These are phyloP conservation scores for Spialia ferax DNA, from an alignment of 2,888 invertebrate genomes.

Conservation along the genomic window DNA sequence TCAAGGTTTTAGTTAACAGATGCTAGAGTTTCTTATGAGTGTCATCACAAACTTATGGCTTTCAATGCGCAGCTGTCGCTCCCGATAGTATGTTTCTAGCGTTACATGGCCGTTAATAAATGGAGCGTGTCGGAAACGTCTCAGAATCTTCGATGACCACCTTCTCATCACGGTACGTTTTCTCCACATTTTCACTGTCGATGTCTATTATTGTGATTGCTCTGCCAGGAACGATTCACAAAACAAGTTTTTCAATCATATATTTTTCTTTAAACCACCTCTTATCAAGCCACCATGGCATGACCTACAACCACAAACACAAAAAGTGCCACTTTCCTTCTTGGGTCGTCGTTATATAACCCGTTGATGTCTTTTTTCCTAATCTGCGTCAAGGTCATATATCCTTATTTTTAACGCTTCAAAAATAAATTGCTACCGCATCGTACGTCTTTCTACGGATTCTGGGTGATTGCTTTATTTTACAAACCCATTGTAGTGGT, in stretches of 20 bases:
- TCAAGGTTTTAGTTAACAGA: too few species aligned
- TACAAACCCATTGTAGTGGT: not conserved
- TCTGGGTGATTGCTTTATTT: not conserved
- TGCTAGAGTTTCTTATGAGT: too few species aligned
- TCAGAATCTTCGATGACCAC: conserved; percentile 7
- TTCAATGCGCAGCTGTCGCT: not conserved
- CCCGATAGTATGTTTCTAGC: not conserved
- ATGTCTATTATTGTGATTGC: not conserved
- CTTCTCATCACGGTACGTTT: conserved; percentile 19
- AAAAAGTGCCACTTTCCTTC: too few species aligned
- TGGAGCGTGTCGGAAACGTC: conserved; percentile 30
- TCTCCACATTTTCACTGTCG: conserved; percentile 29
- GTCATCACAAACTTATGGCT: not conserved
- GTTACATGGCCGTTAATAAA: conserved; percentile 25
- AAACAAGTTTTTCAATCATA: not conserved
- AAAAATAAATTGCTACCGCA: too few species aligned
- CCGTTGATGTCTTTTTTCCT: too few species aligned
- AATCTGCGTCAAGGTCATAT: too few species aligned
- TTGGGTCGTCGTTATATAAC: too few species aligned
- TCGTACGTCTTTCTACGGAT: too few species aligned
- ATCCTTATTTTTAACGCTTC: too few species aligned
- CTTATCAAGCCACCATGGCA: not conserved
- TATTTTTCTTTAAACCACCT: not conserved
- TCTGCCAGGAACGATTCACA: not conserved
- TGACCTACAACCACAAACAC: too few species aligned